These are phyloP conservation scores for Clarias batrachus DNA, from an alignment of 2,113 vertebrate genomes.

Conservation along the genomic window DNA sequence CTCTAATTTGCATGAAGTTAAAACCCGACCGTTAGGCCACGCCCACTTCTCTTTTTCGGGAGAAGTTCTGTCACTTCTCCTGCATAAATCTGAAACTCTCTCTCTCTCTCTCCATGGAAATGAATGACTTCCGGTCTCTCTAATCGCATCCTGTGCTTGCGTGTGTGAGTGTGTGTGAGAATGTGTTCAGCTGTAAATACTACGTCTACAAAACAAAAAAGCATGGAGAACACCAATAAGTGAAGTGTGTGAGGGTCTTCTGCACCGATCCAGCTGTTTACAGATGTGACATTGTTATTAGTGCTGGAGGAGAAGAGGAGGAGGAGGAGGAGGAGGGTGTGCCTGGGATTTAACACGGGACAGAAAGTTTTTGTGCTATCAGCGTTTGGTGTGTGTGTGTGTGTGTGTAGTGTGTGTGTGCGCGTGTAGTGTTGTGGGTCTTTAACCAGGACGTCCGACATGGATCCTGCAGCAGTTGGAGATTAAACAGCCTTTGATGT, in stretches of 20 bases:
- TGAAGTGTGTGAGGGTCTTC: neutral
- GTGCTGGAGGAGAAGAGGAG: neutral
- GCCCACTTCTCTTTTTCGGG: conserved; percentile 51
- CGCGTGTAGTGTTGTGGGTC: neutral
- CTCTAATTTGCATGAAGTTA: conserved; percentile 37
- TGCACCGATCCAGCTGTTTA: neutral
- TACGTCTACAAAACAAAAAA: neutral
- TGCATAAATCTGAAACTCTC: conserved; percentile 11
- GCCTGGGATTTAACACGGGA: conserved; percentile 7
- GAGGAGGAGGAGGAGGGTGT: neutral
- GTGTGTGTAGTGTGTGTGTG: conserved; percentile 1
- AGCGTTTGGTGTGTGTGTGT: conserved; percentile 5
- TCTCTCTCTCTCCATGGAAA: neutral
- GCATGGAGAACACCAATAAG: neutral
- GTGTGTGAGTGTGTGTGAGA: neutral
- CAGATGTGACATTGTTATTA: conserved; percentile 1
- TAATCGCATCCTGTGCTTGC: conserved; percentile 14
- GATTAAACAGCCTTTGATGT: conserved; percentile 39
- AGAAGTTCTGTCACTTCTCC: neutral
- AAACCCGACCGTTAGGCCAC: conserved; percentile 43
- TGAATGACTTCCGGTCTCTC: conserved; percentile 23
- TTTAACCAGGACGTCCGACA: neutral
- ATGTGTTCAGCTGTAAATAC: neutral
- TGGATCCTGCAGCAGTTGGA: conserved; percentile 45
- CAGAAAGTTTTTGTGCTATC: conserved; percentile 3